Base-by-base conservation (phyloP, 2,888 invertebrate genomes). In the Acanthosepion lycidas region DNA sequence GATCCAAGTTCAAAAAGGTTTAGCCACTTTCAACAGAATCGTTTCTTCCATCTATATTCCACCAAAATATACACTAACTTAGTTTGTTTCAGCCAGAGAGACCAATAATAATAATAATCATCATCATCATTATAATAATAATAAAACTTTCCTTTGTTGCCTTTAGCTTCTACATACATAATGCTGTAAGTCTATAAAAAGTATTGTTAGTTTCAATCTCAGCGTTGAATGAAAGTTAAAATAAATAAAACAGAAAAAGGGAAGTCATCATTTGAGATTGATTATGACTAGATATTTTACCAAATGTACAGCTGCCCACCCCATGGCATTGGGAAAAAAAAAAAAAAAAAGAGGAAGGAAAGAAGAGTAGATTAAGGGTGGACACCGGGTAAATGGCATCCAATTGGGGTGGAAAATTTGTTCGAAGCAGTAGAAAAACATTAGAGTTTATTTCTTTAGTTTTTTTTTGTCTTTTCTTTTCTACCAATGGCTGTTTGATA, bases 141-240 rank as follows among this genome's bases (percentile, higher is more conserved):
- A 42, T 42, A 42, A 42, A 59, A 59, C 59, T 59, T 59, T 23
- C 0, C 23, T 59, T 59, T 23, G 20, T 59, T 23, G 0, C 23
- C 59, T 59, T 59, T 59, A 20, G 23, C 20, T 59, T 59, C 59
- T 59, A 59, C 59, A 33, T 78, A 78, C 78, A 78, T 78, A 78
- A 78, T 78, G 78, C n/a, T 78, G 59, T 78, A 78, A 78, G 78
- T 78, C 78, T 78, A 78, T 78, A 33, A 33, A n/a, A 78, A 78
- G 33, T 78, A 78, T n/a, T 42, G 42, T 42, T 42, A 42, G 42
- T n/a, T n/a, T 78, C 78, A 78, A 78, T 78, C 78, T 78, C 78
- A 78, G n/a, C 15, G n/a, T 33, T 78, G 78, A 78, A 78, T 78
- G 78, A 78, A 78, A 78, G 78, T 78, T 59, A 78, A 78, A 78